Evolutionary conservation across 2,888 invertebrate species (phyloP).

Genomic region (Harpalus rufipes): DNA sequence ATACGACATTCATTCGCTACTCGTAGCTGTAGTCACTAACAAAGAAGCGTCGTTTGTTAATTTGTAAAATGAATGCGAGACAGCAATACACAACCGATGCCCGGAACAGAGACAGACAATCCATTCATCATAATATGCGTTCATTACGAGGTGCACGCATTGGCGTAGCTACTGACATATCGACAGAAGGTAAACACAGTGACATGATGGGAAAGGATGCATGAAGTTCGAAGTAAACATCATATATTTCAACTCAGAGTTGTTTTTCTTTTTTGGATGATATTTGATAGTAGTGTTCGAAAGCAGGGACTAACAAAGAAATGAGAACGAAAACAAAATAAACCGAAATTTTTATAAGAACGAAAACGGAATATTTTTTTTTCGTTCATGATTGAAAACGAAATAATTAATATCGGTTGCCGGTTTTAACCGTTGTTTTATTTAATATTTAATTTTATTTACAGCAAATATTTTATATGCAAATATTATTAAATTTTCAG

Average conservation of each 20-base stretch:
- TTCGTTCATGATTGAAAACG: too few relatives aligned
- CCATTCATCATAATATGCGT: constrained; percentile 60
- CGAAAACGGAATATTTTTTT: too few relatives aligned
- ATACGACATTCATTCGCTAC: constrained; percentile 51
- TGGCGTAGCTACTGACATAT: background rate
- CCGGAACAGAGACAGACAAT: constrained; percentile 1
- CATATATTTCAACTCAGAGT: background rate
- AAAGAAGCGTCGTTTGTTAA: constrained; percentile 51
- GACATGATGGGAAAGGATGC: background rate
- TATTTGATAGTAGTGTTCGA: too few relatives aligned
- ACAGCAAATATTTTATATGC: too few relatives aligned
- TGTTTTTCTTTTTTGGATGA: background rate
- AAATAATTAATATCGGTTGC: too few relatives aligned
- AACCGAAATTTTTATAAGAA: too few relatives aligned
- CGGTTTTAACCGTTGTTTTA: too few relatives aligned
- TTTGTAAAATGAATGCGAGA: constrained; percentile 56
- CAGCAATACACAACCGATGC: background rate
- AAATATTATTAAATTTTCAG: too few relatives aligned
- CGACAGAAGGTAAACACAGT: background rate
- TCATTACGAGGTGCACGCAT: constrained; percentile 21
- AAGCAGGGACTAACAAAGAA: too few relatives aligned
- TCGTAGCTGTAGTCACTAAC: constrained; percentile 12
- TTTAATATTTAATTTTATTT: too few relatives aligned
- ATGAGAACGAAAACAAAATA: too few relatives aligned
- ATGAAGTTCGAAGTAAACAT: background rate